Percentiles rank a stretch among this genome's conserved stretches.
Conservation (phyloP, 2,888 invertebrate genomes). For the Callyntrura guangdongensis region DNA sequence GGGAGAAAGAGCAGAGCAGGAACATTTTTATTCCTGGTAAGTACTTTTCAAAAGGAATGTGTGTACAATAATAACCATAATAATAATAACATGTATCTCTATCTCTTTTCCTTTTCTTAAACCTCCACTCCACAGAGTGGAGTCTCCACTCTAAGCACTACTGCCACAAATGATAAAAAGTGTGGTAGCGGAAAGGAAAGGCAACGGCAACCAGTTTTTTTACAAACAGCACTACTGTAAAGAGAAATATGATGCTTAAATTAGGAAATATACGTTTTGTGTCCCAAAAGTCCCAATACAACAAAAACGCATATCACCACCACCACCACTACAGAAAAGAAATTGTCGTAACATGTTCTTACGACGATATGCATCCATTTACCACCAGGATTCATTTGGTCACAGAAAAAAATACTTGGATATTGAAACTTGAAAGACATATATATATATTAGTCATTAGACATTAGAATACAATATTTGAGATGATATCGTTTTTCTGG, state of each 20-base stretch:
- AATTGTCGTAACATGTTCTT: neutral
- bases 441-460: too few relatives aligned
- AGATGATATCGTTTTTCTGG: neutral
- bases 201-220: constrained; percentile 48
- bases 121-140: too few relatives aligned
- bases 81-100: constrained; percentile 31
- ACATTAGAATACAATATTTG: neutral
- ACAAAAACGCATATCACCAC: constrained; percentile 9
- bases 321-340: constrained; percentile 17
- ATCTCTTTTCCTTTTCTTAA: neutral
- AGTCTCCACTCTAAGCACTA: neutral
- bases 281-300: constrained; percentile 24
- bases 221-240: constrained; percentile 53
- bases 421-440: too few relatives aligned
- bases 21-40: neutral
- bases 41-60: constrained; percentile 66
- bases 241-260: constrained; percentile 77
- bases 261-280: constrained; percentile 69
- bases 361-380: too few relatives aligned
- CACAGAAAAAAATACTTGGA: constrained; percentile 20
- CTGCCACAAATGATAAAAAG: constrained; percentile 20
- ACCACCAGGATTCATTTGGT: constrained; percentile 11
- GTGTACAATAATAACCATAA: constrained; percentile 34
- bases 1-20: neutral
- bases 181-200: constrained; percentile 52